These are phyloP conservation scores for Pangasianodon gigas DNA, from an alignment of 2,113 vertebrate genomes.

Conservation along the genomic window DNA sequence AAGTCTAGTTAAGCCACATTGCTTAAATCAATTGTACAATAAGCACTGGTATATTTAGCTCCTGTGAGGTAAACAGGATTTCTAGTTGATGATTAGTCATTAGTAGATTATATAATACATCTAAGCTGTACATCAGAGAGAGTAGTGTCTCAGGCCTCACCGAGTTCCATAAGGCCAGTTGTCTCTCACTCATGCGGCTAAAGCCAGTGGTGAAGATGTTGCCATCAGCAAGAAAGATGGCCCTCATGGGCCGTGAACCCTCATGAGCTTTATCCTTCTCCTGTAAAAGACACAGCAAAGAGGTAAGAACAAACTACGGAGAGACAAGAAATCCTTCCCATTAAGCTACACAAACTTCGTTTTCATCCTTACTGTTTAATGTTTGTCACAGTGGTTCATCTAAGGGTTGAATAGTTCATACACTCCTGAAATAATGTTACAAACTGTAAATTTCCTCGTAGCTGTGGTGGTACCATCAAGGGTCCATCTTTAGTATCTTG, in stretches of 20 bases:
- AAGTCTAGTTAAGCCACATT: neutral
- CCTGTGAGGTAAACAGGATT: neutral
- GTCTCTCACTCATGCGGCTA: conserved; percentile 97
- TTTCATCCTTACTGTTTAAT: neutral
- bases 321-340: neutral
- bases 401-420: neutral
- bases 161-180: conserved; percentile 93
- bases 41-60: neutral
- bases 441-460: neutral
- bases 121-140: neutral
- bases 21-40: neutral
- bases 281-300: conserved; percentile 67
- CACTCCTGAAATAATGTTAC: neutral
- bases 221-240: conserved; percentile 91
- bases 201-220: conserved; percentile 98
- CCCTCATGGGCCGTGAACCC: conserved; percentile 92
- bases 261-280: conserved; percentile 97
- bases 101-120: neutral
- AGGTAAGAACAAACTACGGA: conserved; percentile 31
- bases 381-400: neutral
- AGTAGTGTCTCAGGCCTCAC: conserved; percentile 66
- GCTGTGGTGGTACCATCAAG: neutral
- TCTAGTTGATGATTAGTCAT: neutral
- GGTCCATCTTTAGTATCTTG: neutral
- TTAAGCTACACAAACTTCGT: neutral